Conservation (phyloP, 2,113 vertebrate species). For the Sebastes fasciatus region DNA sequence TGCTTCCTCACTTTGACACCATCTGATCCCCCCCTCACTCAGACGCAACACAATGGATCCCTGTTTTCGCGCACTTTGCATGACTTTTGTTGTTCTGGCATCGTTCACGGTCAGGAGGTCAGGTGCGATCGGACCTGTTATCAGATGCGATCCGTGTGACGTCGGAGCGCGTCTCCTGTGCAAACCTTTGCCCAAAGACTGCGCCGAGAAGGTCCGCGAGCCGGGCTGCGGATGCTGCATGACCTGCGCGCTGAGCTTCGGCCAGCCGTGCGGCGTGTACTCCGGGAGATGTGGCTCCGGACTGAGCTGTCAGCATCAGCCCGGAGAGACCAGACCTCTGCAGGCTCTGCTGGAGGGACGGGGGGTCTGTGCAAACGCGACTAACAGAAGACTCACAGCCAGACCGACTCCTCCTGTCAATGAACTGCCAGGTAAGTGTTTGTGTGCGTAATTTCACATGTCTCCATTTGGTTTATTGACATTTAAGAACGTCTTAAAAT, state of each 20-base stretch:
- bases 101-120: conserved; percentile 69
- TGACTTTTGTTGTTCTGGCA: conserved; percentile 80
- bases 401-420: conserved; percentile 71
- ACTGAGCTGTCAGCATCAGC: conserved; percentile 86
- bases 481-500: too few species aligned
- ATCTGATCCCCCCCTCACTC: neutral
- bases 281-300: conserved; percentile 90
- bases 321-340: conserved; percentile 87
- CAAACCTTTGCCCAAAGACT: conserved; percentile 86
- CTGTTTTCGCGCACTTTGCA: conserved; percentile 81
- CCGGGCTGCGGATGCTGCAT: conserved; percentile 95
- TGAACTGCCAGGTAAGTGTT: conserved; percentile 83
- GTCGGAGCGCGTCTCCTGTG: conserved; percentile 86
- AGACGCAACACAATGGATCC: conserved; percentile 79
- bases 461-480: neutral
- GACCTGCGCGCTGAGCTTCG: conserved; percentile 88
- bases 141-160: conserved; percentile 92
- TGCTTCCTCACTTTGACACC: conserved; percentile 39
- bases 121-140: conserved; percentile 86
- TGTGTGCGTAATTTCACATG: too few species aligned
- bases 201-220: conserved; percentile 89
- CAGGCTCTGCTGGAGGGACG: conserved; percentile 92
- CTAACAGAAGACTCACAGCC: conserved; percentile 53
- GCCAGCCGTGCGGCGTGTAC: conserved; percentile 91
- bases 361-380: conserved; percentile 87